Base-by-base conservation (phyloP, 2,888 invertebrate species). In the Hetaerina titia region DNA sequence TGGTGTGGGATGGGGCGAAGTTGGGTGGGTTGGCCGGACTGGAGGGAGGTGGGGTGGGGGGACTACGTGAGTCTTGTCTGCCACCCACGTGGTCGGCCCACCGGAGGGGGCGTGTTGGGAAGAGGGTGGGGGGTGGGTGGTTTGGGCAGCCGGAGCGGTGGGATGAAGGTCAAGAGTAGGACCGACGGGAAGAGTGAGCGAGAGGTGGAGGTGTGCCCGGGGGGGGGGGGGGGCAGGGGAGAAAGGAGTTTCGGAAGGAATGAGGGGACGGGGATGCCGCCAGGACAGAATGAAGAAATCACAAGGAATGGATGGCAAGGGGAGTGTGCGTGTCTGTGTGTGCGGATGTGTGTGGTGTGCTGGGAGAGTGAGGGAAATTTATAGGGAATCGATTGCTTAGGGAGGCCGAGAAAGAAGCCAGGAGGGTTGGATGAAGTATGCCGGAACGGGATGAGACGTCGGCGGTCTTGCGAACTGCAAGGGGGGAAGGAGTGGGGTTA, bases 41-140 rank as follows among this genome's bases (percentile, higher is more conserved):
- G 69, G 69, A 9, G 5, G 45, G 69, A n/a, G 13, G 81, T 2
- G 15, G n/a, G 81, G 81, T 31, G 25, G 45, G 45, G 57, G 56
- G 45, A 31, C 90, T 45, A 31, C 63, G 60, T 19, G 64, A 69
- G 64, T 45, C 64, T 31, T 89, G 89, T 89, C 89, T 69, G 92
- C 92, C 92, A 69, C 69, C 69, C 69, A 74, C 92, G 69, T 92
- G 92, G 92, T n/a, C 31, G 11, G 31, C 31, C 63, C 17, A 25
- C 25, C 63, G 63, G 22, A 63, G 31, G 25, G 17, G 64, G 64
- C 13, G 64, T 90, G 2, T 22, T 45, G 9, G 45, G 31, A 56
- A 22, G 56, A 22, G 45, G 64, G 45, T 56, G 19, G 90, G 63
- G 31, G 64, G 64, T 0, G n/a, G n/a, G 64, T 17, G 64, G 60